These are phyloP conservation scores for Lepus timidus DNA, from an alignment of 2,113 vertebrate species.

Conservation along the genomic window DNA sequence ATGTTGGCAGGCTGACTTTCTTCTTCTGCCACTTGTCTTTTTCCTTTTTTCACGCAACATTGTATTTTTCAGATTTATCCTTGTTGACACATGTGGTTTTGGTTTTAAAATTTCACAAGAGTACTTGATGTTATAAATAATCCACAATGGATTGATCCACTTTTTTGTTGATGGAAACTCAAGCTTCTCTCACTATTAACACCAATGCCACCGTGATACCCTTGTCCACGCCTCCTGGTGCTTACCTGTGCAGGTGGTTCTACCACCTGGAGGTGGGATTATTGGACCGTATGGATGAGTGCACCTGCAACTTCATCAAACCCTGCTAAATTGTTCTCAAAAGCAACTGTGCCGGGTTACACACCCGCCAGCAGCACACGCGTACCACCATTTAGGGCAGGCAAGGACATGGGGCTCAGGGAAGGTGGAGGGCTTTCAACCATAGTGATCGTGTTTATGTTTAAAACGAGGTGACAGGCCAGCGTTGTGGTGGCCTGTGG, in stretches of 20 bases:
- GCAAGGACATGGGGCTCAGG: neutral
- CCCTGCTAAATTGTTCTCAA: neutral
- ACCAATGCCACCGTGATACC: too few relatives aligned
- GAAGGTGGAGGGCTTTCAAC: neutral
- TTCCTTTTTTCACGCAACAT: accelerated
- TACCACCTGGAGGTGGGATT: neutral
- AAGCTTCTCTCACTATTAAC: neutral
- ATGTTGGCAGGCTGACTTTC: accelerated
- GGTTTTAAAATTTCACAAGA: neutral
- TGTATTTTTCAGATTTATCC: neutral
- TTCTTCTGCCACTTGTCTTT: neutral
- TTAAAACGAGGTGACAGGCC: neutral
- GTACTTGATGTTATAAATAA: neutral
- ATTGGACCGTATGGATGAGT: too few relatives aligned
- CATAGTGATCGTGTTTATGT: neutral
- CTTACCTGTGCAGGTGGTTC: neutral
- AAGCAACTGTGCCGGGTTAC: neutral
- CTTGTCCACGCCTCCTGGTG: neutral
- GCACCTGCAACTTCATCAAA: neutral
- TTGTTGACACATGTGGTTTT: neutral
- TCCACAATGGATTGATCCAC: too few relatives aligned
- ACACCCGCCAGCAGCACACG: neutral
- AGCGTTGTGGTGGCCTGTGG: too few relatives aligned
- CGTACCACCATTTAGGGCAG: neutral
- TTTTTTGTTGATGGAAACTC: neutral